phyloP scores from a whole-genome alignment of 2,113 vertebrate species.

The Pterocles burchelli region DNA sequence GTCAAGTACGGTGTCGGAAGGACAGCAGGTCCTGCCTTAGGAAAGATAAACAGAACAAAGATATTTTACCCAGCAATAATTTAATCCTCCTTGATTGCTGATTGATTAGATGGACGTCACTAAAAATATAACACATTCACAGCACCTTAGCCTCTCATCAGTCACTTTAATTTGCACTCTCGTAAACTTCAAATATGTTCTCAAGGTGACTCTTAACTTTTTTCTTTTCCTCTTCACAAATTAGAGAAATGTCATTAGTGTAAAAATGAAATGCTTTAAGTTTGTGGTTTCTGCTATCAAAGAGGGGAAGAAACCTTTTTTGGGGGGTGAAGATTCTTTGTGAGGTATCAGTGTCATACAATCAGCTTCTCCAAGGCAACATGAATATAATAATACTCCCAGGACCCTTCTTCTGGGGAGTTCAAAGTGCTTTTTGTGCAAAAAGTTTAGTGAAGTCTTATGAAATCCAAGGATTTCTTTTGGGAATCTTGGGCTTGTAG shows the following conservation, averaged over 20 bases:
- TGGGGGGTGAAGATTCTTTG: not conserved
- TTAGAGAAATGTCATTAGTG: not conserved
- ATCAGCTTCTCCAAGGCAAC: not conserved
- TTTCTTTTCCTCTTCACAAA: not conserved
- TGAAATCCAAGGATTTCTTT: not conserved
- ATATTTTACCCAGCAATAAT: not conserved
- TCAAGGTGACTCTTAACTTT: slow-evolving; percentile 22
- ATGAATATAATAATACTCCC: not conserved
- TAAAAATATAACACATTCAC: not conserved
- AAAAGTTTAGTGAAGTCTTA: not conserved
- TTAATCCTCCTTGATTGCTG: not conserved
- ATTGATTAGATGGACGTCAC: not conserved
- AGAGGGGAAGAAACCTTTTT: not conserved
- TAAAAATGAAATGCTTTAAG: not conserved
- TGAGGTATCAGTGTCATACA: not conserved
- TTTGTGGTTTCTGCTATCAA: not conserved
- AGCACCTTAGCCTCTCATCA: not conserved
- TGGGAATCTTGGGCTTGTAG: not conserved
- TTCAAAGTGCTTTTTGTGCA: not conserved
- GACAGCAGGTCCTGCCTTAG: not conserved
- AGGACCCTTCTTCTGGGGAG: not conserved
- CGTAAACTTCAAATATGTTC: not conserved
- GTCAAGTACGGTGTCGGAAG: not conserved
- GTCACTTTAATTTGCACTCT: slow-evolving; percentile 7
- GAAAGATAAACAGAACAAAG: not conserved